Conservation (phyloP, 2,888 invertebrate genomes). For the Asteroscopus sphinx region DNA sequence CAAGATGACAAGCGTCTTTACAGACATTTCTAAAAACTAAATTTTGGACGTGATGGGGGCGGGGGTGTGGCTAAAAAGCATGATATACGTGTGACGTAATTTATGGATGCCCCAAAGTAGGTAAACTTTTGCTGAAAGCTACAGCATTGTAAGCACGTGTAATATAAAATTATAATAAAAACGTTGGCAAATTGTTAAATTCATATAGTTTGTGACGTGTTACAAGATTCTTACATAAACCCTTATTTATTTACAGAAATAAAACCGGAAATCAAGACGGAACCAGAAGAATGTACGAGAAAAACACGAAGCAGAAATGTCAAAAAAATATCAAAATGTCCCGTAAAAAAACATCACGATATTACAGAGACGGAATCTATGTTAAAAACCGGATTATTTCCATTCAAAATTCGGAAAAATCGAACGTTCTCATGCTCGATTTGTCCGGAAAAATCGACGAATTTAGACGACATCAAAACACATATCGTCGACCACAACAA, state of each 20-base stretch:
- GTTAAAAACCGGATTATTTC: constrained; percentile 76
- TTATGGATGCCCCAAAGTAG: no score
- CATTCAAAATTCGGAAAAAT: constrained; percentile 80
- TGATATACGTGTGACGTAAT: no score
- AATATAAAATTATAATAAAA: no score
- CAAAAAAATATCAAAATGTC: constrained; percentile 62
- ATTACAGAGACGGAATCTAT: constrained; percentile 72
- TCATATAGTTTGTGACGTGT: no score
- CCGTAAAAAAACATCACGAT: constrained; percentile 66
- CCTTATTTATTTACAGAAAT: constrained; percentile 64
- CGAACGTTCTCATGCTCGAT: constrained; percentile 72
- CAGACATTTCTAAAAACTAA: no score
- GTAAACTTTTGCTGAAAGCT: no score
- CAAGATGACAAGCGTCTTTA: no score
- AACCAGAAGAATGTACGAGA: constrained; percentile 63
- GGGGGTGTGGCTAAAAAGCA: no score
- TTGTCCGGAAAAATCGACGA: constrained; percentile 73
- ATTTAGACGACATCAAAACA: constrained; percentile 72
- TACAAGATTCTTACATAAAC: background rate
- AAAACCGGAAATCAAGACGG: constrained; percentile 68
- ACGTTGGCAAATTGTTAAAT: no score
- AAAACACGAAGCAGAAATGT: constrained; percentile 59
- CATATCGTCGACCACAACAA: constrained; percentile 75
- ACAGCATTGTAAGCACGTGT: no score
- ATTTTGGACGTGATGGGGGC: no score